phyloP scores from a whole-genome alignment of 2,797 vertebrate genomes.

The Valencia hispanica region DNA sequence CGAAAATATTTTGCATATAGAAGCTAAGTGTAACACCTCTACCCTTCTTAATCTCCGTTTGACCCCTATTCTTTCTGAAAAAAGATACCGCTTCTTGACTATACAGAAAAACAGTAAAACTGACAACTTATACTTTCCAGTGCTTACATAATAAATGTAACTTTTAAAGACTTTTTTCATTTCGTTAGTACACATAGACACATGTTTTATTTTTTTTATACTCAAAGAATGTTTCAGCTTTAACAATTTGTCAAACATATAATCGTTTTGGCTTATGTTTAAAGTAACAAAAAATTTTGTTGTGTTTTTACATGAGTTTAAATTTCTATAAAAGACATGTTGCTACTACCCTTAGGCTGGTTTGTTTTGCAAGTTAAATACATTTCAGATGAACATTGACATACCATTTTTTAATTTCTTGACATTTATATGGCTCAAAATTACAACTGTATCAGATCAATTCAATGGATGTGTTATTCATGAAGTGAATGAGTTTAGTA shows the following conservation, averaged over 20 bases:
- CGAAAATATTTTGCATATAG: background rate
- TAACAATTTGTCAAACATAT: background rate
- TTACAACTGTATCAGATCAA: background rate
- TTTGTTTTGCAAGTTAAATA: background rate
- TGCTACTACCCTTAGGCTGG: background rate
- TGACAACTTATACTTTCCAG: background rate
- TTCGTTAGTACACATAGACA: background rate
- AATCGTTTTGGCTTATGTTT: background rate
- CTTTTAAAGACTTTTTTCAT: background rate
- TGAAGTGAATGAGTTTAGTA: slow-evolving; percentile 1
- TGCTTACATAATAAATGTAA: background rate
- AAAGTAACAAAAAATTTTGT: background rate
- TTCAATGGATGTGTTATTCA: background rate
- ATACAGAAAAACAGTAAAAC: background rate
- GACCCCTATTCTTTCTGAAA: background rate
- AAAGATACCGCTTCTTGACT: background rate
- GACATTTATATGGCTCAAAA: background rate
- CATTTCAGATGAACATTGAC: background rate
- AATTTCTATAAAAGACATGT: background rate
- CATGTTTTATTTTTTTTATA: background rate
- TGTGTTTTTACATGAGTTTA: background rate
- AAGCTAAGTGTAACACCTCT: background rate
- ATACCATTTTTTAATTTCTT: background rate
- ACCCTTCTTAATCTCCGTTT: background rate
- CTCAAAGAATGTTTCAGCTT: background rate